A percentile compares a stretch with the other conserved stretches of the same genome.
phyloP scores from a whole-genome alignment of 2,888 invertebrate species.

The Adelognathus sp. region DNA sequence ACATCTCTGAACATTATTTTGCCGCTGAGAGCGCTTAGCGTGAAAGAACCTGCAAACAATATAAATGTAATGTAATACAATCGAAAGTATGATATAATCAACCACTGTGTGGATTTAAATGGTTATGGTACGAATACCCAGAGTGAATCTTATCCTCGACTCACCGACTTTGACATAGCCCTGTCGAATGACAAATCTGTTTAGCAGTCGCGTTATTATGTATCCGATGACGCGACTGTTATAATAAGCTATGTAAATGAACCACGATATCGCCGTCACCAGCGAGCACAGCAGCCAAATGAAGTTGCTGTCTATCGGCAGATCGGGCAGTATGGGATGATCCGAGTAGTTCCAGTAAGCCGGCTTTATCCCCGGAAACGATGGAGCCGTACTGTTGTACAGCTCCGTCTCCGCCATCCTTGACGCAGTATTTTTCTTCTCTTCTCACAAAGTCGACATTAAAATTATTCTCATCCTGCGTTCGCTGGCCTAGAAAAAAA shows the following conservation, averaged over 20 bases:
- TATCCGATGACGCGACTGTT: slow-evolving; percentile 96
- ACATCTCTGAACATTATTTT: slow-evolving; percentile 99
- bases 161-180: slow-evolving; percentile 95
- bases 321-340: slow-evolving; percentile 85
- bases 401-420: slow-evolving; percentile 71
- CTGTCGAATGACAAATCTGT: slow-evolving; percentile 92
- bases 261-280: slow-evolving; percentile 93
- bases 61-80: neutral
- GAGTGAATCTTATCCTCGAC: slow-evolving; percentile 67
- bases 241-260: slow-evolving; percentile 97
- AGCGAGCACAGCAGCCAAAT: slow-evolving; percentile 90
- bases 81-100: too few relatives aligned
- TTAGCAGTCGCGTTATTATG: slow-evolving; percentile 93
- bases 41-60: slow-evolving; percentile 91
- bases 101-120: too few relatives aligned
- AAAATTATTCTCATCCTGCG: slow-evolving; percentile 62
- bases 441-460: slow-evolving; percentile 51
- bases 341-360: slow-evolving; percentile 85
- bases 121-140: too few relatives aligned
- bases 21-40: slow-evolving; percentile 96
- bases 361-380: slow-evolving; percentile 72
- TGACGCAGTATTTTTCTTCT: neutral
- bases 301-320: slow-evolving; percentile 90
- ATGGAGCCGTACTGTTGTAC: slow-evolving; percentile 71
- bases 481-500: slow-evolving; percentile 58